Percentiles rank a stretch among this genome's conserved stretches.
Evolutionary conservation across 1,140 invertebrate species (phyloP).

Genomic region (Nylanderia fulva): DNA sequence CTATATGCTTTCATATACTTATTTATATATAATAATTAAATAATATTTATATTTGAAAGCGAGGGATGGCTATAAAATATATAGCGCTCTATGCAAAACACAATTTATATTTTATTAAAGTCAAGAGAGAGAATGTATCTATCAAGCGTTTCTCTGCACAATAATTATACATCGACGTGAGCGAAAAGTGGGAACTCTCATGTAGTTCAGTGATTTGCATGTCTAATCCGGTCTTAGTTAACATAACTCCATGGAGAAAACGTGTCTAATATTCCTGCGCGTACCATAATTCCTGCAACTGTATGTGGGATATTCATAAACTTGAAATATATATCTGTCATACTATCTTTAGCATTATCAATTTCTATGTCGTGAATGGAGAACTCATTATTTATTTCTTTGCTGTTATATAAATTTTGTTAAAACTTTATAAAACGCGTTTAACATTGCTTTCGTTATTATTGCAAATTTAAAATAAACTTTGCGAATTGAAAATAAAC

Average conservation of each 20-base stretch:
- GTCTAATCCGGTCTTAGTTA: conserved; percentile 26
- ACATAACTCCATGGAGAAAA: conserved; percentile 34
- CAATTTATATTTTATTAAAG: conserved; percentile 18
- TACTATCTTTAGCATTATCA: conserved; percentile 3
- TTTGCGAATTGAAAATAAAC: neutral
- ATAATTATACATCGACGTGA: conserved; percentile 60
- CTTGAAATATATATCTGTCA: conserved; percentile 25
- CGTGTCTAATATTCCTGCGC: conserved; percentile 30
- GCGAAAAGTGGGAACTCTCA: conserved; percentile 22
- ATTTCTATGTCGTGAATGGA: neutral
- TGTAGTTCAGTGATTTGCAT: conserved; percentile 60
- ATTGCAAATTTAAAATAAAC: neutral
- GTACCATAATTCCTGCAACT: neutral
- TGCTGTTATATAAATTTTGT: neutral
- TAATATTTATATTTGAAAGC: neutral
- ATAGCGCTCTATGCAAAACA: neutral
- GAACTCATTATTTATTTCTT: conserved; percentile 30
- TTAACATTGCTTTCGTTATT: neutral
- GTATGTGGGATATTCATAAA: conserved; percentile 49
- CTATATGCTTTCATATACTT: neutral
- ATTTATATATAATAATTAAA: neutral
- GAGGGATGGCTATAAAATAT: neutral
- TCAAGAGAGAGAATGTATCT: neutral
- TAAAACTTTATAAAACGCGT: neutral
- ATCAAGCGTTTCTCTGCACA: neutral